A percentile compares a stretch with the other conserved stretches of the same genome.
These are phyloP conservation scores for Semaprochilodus insignis DNA, from an alignment of 2,797 vertebrate species.

Conservation along the genomic window DNA sequence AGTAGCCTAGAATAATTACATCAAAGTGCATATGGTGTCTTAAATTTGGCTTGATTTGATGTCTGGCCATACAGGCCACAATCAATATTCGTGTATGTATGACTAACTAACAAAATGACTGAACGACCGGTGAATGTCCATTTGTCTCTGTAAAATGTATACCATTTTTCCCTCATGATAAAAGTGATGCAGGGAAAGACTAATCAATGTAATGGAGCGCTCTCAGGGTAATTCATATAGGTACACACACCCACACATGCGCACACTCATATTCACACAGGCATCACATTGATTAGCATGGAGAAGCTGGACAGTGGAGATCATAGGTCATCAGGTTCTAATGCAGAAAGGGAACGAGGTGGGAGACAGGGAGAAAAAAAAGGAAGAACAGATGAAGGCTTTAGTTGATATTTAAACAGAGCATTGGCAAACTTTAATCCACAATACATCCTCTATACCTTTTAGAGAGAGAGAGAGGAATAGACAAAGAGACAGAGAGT, in stretches of 20 bases:
- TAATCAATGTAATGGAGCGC: conserved; percentile 45
- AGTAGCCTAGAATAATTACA: background rate
- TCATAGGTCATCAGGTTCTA: conserved; percentile 30
- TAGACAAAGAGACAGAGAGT: background rate
- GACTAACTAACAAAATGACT: background rate
- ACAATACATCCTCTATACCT: background rate
- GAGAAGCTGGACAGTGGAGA: conserved; percentile 32
- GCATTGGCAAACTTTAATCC: background rate
- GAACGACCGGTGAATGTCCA: background rate
- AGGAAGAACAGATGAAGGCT: background rate
- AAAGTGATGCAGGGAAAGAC: conserved; percentile 1
- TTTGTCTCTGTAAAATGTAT: background rate
- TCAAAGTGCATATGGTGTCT: background rate
- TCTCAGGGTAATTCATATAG: conserved; percentile 38
- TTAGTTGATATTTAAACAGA: too few relatives aligned
- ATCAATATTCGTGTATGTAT: background rate
- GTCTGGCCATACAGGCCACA: background rate
- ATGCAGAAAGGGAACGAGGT: conserved; percentile 7
- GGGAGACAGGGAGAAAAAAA: background rate
- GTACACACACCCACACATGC: background rate
- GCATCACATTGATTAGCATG: conserved; percentile 37
- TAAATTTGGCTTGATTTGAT: background rate
- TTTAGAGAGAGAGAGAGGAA: background rate
- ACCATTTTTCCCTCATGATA: background rate
- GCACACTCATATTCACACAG: conserved; percentile 28